Evolutionary conservation across 2,113 vertebrate genomes (phyloP), one percentile per base, ranked within the genome.

Genomic region (Otocyon megalotis): DNA sequence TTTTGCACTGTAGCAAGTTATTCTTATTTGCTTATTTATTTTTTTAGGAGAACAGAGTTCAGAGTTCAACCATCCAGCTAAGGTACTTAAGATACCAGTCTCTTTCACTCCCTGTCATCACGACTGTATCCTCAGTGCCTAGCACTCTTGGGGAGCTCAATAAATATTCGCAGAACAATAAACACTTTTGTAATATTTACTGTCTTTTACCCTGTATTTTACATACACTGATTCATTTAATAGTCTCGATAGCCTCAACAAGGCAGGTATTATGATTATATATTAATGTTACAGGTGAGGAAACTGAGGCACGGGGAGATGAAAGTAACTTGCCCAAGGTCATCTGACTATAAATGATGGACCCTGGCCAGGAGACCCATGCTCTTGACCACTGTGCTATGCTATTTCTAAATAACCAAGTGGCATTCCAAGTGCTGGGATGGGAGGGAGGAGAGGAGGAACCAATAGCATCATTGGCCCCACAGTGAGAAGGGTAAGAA

Each of bases 1-100:
- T 96, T 95, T 84, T 30, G 19, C 72, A 92, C 58, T 63, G 35
- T 88, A 48, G 48, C 71, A 90, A 87, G 37, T 84, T 93, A 43
- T 28, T 63, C 14, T 17, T 20, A 69, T 35, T 48, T 32, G 9
- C 17, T 58, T 37, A 10, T 4, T 35, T 35, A 15, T 72, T 62
- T 8, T 77, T 62, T 14, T 50, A 83, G 56, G 19, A 90, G 53
- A 86, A 50, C 26, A 67, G 16, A 93, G 43, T 93, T 90, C 62
- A 63, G 65, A 96, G 85, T 79, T 88, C n/a, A 85, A 19, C 3
- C 60, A 83, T 62, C 76, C 15, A 43, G 54, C 17, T 37, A 71
- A 12, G 14, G 43, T 35, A 37, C 3, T 84, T 90, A 28, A 93
- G 60, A 79, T 67, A 16, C 0, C 53, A 54, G 32, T 56, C 28